Percentiles rank a stretch among this genome's conserved stretches.
These are phyloP conservation scores for Ptilodon capucinus DNA, from an alignment of 2,888 invertebrate genomes.

Conservation along the genomic window DNA sequence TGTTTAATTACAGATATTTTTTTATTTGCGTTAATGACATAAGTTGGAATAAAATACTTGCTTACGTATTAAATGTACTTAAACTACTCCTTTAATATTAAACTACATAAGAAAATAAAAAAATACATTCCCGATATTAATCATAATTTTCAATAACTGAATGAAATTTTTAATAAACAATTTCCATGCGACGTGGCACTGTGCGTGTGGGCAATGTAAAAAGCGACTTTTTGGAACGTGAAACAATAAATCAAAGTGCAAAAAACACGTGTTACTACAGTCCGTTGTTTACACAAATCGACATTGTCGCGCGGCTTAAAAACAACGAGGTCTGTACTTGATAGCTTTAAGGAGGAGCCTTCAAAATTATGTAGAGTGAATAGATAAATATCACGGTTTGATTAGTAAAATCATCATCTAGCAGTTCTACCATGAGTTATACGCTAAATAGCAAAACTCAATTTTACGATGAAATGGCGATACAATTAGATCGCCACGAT, in stretches of 20 bases:
- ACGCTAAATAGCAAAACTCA: too few relatives aligned
- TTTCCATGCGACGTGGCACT: conserved; percentile 62
- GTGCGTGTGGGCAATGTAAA: conserved; percentile 74
- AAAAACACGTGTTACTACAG: conserved; percentile 76
- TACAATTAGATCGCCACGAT: too few relatives aligned
- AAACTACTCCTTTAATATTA: too few relatives aligned
- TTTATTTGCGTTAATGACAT: background rate
- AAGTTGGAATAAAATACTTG: background rate
- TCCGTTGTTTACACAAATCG: conserved; percentile 72
- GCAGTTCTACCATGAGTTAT: too few relatives aligned
- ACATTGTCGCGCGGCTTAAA: conserved; percentile 70
- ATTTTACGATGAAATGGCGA: too few relatives aligned
- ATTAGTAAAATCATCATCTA: too few relatives aligned
- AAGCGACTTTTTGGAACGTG: conserved; percentile 72
- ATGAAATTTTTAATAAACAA: conserved; percentile 29
- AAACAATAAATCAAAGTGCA: conserved; percentile 79
- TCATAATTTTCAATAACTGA: conserved; percentile 30
- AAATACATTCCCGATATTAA: background rate
- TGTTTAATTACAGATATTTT: background rate
- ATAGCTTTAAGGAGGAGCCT: conserved; percentile 55
- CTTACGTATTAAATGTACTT: background rate
- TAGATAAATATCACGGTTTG: too few relatives aligned
- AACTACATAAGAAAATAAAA: background rate
- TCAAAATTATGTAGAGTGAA: too few relatives aligned
- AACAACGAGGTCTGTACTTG: conserved; percentile 45